These are phyloP conservation scores for Aulostomus chinensis DNA, from an alignment of 2,797 vertebrate genomes.

Conservation along the genomic window DNA sequence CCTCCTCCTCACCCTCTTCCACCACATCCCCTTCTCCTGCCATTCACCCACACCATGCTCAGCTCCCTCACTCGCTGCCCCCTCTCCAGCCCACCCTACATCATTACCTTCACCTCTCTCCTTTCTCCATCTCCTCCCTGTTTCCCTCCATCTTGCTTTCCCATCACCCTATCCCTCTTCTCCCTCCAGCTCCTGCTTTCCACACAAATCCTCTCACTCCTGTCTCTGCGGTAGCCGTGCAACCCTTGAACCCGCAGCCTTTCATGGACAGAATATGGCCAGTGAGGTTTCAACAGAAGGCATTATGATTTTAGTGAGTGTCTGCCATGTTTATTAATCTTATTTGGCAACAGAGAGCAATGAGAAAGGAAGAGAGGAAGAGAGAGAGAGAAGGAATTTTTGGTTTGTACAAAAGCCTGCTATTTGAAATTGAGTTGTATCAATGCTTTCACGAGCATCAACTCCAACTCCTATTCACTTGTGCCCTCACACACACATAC, in stretches of 20 bases:
- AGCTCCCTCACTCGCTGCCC: constrained; percentile 68
- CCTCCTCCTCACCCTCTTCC: constrained; percentile 64
- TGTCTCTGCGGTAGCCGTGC: constrained; percentile 84
- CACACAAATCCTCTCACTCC: constrained; percentile 75
- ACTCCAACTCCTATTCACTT: constrained; percentile 33
- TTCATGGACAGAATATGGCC: constrained; percentile 65
- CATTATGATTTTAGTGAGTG: constrained; percentile 55
- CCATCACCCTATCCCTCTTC: constrained; percentile 73
- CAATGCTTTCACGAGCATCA: constrained; percentile 34
- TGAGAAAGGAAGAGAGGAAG: background rate
- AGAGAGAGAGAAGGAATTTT: constrained; percentile 7
- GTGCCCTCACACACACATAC: constrained; percentile 19
- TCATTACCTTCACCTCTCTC: constrained; percentile 83
- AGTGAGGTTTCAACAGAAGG: constrained; percentile 74
- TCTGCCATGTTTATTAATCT: constrained; percentile 52
- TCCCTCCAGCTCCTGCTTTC: constrained; percentile 74
- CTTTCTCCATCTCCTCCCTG: constrained; percentile 80
- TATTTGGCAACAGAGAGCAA: constrained; percentile 27
- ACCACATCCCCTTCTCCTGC: constrained; percentile 65
- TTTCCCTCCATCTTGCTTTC: constrained; percentile 87
- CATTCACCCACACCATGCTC: constrained; percentile 64
- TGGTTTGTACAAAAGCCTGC: constrained; percentile 35
- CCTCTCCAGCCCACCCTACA: constrained; percentile 76
- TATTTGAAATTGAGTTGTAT: constrained; percentile 41
- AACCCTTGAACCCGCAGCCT: constrained; percentile 74